Base-by-base conservation (phyloP, 92 coral and sea anemone genomes). In the Palythoa grandis region DNA sequence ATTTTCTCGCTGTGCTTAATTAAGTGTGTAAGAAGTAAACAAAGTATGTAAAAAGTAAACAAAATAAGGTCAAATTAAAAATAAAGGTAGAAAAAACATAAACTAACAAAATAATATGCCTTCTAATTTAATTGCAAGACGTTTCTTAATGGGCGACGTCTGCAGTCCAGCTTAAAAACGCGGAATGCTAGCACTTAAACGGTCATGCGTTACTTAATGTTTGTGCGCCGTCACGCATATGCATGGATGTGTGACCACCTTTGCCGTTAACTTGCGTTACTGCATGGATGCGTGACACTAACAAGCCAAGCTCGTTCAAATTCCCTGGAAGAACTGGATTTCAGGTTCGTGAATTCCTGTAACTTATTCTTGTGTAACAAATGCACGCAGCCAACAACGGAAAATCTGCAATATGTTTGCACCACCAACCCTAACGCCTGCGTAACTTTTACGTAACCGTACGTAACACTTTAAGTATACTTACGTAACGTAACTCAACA, bases 231-330 rank as follows among this genome's bases (percentile, higher is more conserved):
- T 78, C 70, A 60, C 84, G 84, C 73, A 79, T 47, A 63, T 80
- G 85, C 74, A 80, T 63, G 85, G 39, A 80, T 80, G 73, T 17
- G 85, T 80, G 84, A 65, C 43, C 40, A 22, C 20, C n/a, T 19
- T 14, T 80, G 14, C 23, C 25, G 43, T 35, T 80, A 80, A 65
- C 58, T 79, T 80, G 85, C 85, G 74, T 66, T 66, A 68, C 85
- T 80, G 85, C 85, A 80, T 66, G 85, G 85, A 48, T 58, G 61
- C 72, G 72, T 80, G 85, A 80, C 74, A 15, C 82, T 80, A 80
- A 80, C 85, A 65, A 66, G 85, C 29, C 60, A 38, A 74, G 15
- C 39, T 80, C 72, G 43, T 43, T 70, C 74, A 63, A 48, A 63
- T 63, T 80, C 70, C 7, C 74, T 47, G 23, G 85, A 67, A 80